phyloP scores from a whole-genome alignment of 2,797 vertebrate genomes.

The Rhodeus uyekii region DNA sequence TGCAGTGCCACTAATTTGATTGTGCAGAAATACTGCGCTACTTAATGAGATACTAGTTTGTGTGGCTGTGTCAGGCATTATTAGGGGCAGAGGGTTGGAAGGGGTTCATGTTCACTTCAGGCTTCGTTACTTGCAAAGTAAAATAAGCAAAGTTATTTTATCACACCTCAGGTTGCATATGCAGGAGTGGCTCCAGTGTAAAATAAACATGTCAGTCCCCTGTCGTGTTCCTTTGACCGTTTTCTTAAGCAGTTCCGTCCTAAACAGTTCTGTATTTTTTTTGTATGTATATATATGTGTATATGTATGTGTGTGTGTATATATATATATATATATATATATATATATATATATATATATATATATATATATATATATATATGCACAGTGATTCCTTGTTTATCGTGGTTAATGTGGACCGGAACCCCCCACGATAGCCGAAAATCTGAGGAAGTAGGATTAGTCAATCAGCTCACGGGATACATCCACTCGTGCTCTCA shows the following conservation, averaged over 20 bases:
- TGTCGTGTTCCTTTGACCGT: background rate
- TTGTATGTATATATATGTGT: too few relatives aligned
- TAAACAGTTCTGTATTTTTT: background rate
- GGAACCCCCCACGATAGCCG: too few relatives aligned
- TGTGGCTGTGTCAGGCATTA: constrained; percentile 49
- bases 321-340: too few relatives aligned
- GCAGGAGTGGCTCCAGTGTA: background rate
- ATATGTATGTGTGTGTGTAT: too few relatives aligned
- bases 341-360: too few relatives aligned
- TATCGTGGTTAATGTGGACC: too few relatives aligned
- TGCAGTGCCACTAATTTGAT: constrained; percentile 48
- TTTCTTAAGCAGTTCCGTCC: background rate
- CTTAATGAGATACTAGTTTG: constrained; percentile 51
- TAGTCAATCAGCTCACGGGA: too few relatives aligned
- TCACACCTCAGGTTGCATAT: background rate
- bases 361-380: too few relatives aligned
- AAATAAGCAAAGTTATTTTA: constrained; percentile 41
- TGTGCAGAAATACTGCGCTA: constrained; percentile 35
- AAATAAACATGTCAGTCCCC: constrained; percentile 28
- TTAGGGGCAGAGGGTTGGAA: constrained; percentile 32
- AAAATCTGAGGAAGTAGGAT: too few relatives aligned
- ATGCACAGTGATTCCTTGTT: too few relatives aligned
- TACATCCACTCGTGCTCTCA: too few relatives aligned
- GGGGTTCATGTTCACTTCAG: constrained; percentile 8
- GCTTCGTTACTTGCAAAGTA: constrained; percentile 34